phyloP scores from a whole-genome alignment of 2,113 vertebrate genomes.

The Panthera uncia region DNA sequence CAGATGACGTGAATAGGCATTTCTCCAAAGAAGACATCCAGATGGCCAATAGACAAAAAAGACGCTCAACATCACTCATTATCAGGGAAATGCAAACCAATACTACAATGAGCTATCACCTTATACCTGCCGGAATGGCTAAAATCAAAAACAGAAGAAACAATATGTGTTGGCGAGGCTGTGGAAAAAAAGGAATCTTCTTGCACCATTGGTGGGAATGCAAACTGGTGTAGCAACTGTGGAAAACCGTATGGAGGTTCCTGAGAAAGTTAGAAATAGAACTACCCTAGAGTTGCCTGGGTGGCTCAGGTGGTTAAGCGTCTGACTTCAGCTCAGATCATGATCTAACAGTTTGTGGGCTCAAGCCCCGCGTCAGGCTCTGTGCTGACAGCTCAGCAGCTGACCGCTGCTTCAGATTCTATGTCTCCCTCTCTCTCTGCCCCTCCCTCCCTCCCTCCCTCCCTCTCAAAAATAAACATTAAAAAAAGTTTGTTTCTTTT shows the following conservation, averaged over 20 bases:
- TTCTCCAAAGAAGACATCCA: not conserved
- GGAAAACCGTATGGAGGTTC: not conserved
- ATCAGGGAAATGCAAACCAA: not conserved
- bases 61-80: not conserved
- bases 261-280: not conserved
- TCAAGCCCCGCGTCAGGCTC: too few species aligned
- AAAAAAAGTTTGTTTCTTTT: too few species aligned
- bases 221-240: not conserved
- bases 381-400: too few species aligned
- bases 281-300: not conserved
- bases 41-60: not conserved
- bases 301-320: too few species aligned
- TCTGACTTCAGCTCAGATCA: too few species aligned
- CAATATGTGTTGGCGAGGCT: not conserved
- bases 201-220: not conserved
- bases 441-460: too few species aligned
- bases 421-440: too few species aligned
- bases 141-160: not conserved
- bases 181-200: not conserved
- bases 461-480: too few species aligned
- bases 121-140: not conserved
- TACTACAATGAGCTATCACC: not conserved
- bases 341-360: too few species aligned
- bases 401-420: too few species aligned
- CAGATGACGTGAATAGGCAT: not conserved